Percentiles rank a stretch among this genome's conserved stretches.
Conservation (phyloP, 2,888 invertebrate genomes). For the Hyles lineata region DNA sequence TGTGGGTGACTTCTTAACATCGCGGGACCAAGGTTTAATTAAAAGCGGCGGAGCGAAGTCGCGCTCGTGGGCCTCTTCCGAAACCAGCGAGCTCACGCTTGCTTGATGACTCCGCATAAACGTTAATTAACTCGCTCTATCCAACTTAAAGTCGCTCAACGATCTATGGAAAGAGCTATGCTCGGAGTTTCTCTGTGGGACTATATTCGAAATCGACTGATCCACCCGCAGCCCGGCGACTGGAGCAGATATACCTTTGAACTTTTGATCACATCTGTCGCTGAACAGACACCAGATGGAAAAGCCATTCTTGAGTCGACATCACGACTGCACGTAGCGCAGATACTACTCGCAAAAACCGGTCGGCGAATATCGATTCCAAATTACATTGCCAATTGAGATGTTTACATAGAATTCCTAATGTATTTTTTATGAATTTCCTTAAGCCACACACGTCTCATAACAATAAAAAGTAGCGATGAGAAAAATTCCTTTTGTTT, state of each 20-base stretch:
- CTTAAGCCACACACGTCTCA: background rate
- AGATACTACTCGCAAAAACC: slow-evolving; percentile 4
- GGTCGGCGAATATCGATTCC: slow-evolving; percentile 5
- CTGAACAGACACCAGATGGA: slow-evolving; percentile 23
- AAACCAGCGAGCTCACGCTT: slow-evolving; percentile 52
- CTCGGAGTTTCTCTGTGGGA: slow-evolving; percentile 16
- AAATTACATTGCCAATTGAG: slow-evolving; percentile 5
- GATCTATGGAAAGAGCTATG: slow-evolving; percentile 33
- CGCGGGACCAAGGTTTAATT: slow-evolving; percentile 60
- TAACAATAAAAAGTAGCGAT: slow-evolving; percentile 12
- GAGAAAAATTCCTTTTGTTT: slow-evolving; percentile 20
- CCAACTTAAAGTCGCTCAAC: slow-evolving; percentile 53
- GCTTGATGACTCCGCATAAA: slow-evolving; percentile 71
- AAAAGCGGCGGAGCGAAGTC: slow-evolving; percentile 59
- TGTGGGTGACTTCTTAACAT: slow-evolving; percentile 53
- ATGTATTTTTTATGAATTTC: background rate
- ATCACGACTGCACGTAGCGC: slow-evolving; percentile 21
- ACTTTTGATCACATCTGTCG: slow-evolving; percentile 25
- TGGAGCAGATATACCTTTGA: slow-evolving; percentile 23
- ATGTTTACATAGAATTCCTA: background rate
- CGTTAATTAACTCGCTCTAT: slow-evolving; percentile 71
- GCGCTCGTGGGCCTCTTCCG: slow-evolving; percentile 55
- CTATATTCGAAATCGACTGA: slow-evolving; percentile 16
- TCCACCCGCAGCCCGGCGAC: slow-evolving; percentile 10
- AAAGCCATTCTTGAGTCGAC: slow-evolving; percentile 23